Conservation (phyloP, 1,140 invertebrate species). For the Galleria mellonella region DNA sequence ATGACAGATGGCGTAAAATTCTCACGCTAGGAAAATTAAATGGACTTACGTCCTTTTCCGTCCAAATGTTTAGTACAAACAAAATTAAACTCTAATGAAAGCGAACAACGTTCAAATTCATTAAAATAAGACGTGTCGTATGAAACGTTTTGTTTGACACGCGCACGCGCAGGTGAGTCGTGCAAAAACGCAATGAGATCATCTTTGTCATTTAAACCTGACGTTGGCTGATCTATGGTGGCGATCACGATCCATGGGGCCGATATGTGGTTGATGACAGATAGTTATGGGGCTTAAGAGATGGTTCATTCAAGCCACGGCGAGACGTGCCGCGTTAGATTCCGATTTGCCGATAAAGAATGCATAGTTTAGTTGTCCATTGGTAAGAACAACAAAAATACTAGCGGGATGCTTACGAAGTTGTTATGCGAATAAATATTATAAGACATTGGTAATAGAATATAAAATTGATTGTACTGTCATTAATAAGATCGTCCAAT, state of each 20-base stretch:
- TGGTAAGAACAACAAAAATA: too few relatives aligned
- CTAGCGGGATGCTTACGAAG: too few relatives aligned
- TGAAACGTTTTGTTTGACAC: not conserved
- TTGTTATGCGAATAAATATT: too few relatives aligned
- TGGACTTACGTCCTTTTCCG: constrained; percentile 2
- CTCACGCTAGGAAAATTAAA: constrained; percentile 17
- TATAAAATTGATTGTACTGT: too few relatives aligned
- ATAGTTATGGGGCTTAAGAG: constrained; percentile 1
- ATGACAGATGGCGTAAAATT: constrained; percentile 16
- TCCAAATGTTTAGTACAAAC: not conserved
- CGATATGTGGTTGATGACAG: constrained; percentile 16
- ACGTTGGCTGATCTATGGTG: constrained; percentile 18
- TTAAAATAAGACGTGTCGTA: not conserved
- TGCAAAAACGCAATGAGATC: constrained; percentile 54
- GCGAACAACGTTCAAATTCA: not conserved
- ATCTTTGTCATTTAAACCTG: constrained; percentile 38
- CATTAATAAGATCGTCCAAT: too few relatives aligned
- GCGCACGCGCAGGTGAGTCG: constrained; percentile 24
- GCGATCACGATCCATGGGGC: constrained; percentile 17
- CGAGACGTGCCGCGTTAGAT: too few relatives aligned
- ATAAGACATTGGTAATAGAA: too few relatives aligned
- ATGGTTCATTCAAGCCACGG: too few relatives aligned
- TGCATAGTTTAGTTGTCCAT: too few relatives aligned
- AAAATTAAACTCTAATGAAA: not conserved
- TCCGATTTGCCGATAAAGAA: too few relatives aligned